Conservation (phyloP, 1,140 invertebrate genomes). For the Phymorhynchus buccinoides region DNA sequence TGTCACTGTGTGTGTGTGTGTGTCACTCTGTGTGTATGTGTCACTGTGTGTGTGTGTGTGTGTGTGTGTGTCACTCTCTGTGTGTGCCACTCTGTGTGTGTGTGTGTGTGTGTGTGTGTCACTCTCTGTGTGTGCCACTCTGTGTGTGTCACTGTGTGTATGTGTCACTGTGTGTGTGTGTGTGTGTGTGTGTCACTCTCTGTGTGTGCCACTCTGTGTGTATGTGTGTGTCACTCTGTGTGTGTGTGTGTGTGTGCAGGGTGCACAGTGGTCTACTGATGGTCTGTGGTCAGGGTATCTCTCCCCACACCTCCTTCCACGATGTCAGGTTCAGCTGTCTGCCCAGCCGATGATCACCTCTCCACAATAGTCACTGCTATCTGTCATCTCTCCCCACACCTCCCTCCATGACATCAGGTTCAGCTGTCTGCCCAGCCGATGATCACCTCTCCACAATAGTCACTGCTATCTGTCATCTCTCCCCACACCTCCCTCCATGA, state of each 20-base stretch:
- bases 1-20: neutral
- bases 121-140: neutral
- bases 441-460: too few relatives aligned
- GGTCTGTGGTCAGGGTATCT: slow-evolving; percentile 59
- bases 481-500: slow-evolving; percentile 55
- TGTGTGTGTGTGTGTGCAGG: slow-evolving; percentile 50
- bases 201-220: neutral
- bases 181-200: neutral
- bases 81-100: neutral
- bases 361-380: too few relatives aligned
- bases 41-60: neutral
- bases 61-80: neutral
- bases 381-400: slow-evolving; percentile 59
- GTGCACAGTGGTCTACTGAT: slow-evolving; percentile 61
- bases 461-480: too few relatives aligned
- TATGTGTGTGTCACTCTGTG: neutral
- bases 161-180: neutral
- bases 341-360: slow-evolving; percentile 38
- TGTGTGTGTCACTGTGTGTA: neutral
- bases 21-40: neutral
- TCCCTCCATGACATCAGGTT: slow-evolving; percentile 50
- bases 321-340: slow-evolving; percentile 57
- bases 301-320: slow-evolving; percentile 53
- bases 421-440: slow-evolving; percentile 52
- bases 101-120: neutral